A percentile compares a stretch with the other conserved stretches of the same genome.
phyloP scores from a whole-genome alignment of 2,797 vertebrate genomes.

The Phoeniculus purpureus region DNA sequence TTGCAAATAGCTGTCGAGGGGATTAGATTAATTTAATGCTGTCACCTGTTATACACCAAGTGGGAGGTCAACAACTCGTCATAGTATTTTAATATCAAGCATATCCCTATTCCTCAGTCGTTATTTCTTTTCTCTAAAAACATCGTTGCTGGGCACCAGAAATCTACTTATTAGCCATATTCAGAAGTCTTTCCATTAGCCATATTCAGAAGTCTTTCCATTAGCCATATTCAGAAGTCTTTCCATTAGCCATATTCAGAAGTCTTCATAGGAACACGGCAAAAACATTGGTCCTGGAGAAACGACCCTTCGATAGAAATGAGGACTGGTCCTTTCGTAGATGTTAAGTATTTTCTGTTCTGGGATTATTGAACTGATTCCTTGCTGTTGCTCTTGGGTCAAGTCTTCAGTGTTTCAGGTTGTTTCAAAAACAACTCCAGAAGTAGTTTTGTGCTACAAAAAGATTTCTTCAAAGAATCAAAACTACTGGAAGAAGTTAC shows the following conservation, averaged over 20 bases:
- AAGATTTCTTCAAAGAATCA: neutral
- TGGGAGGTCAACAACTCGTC: neutral
- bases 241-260: neutral
- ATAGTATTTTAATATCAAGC: neutral
- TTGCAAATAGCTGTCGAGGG: neutral
- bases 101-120: neutral
- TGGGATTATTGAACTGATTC: neutral
- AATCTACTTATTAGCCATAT: neutral
- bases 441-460: neutral
- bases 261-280: neutral
- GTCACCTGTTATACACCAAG: neutral
- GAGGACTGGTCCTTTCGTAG: neutral
- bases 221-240: neutral
- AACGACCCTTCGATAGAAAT: neutral
- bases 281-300: neutral
- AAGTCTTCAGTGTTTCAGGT: neutral
- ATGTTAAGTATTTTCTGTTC: neutral
- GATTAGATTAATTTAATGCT: neutral
- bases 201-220: neutral
- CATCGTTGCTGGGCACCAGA: neutral
- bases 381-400: neutral
- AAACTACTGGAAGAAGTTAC: neutral
- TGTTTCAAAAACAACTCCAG: neutral
- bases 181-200: neutral
- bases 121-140: neutral